Base-by-base conservation (phyloP, 2,797 vertebrate species). In the Toxotes lorentzi region DNA sequence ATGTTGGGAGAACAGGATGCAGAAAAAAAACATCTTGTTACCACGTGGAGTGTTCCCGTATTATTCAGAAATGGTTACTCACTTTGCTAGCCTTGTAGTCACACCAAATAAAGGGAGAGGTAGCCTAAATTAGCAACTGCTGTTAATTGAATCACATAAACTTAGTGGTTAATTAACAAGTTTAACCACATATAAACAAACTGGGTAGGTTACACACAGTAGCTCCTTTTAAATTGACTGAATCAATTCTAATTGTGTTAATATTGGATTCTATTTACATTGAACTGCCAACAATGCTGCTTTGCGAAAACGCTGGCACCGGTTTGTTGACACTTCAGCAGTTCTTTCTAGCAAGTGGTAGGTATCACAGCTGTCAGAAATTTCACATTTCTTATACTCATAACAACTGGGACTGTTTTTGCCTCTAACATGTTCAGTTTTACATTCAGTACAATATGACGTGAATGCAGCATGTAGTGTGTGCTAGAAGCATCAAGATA, bases 351-450 rank as follows among this genome's bases (percentile, higher is more conserved):
- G 56, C 0, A 56, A 80, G 61, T 63, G 16, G n/a, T 57, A 71
- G 63, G 67, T 59, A 61, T 71, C 10, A 8, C 17, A 76, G 45
- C 73, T 84, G 68, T 64, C 43, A 61, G 62, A 82, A 40, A 60
- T 60, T 41, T 74, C 48, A 12, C 40, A 51, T 67, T 0, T 83
- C 10, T 14, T 5, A 13, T 21, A 30, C 21, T 35, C 27, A 27
- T 27, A 27, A 27, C 27, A 27, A 27, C 27, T 27, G 59, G 16
- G 23, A 61, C 23, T 51, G 2, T 58, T 61, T 51, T 63, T 50
- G 45, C 12, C 48, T 38, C 12, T 65, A 12, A 32, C 30, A 34
- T 41, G 6, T n/a, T 78, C 8, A 4, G 64, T 5, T 82, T 60
- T 74, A 65, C 60, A 60, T 41, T 30, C 7, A 14, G 30, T 61